Evolutionary conservation across 1,140 invertebrate species (phyloP).

Genomic region (Neodiprion pinetum): DNA sequence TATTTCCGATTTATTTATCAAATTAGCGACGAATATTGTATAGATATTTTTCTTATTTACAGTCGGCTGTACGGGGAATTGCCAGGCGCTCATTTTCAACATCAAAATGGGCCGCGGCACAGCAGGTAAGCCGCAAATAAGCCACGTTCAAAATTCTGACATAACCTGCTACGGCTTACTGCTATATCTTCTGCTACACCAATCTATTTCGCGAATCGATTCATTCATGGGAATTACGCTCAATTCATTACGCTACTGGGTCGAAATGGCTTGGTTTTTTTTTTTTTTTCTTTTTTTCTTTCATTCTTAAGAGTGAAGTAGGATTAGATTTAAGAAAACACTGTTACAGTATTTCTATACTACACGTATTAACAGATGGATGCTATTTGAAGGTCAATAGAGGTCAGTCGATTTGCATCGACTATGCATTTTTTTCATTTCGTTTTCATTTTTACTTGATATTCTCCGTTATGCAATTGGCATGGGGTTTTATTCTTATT

Average conservation of each 20-base stretch:
- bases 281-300: not conserved
- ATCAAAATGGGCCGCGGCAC: conserved; percentile 63
- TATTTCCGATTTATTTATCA: not conserved
- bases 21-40: not conserved
- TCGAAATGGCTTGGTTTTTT: not conserved
- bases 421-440: no score
- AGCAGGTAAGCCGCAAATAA: conserved; percentile 51
- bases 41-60: conserved; percentile 30
- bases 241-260: no score
- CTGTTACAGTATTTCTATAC: no score
- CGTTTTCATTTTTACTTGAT: no score
- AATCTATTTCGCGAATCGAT: no score
- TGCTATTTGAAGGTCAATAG: conserved; percentile 42
- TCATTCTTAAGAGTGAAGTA: not conserved
- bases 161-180: not conserved
- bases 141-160: not conserved
- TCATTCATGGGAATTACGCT: no score
- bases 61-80: conserved; percentile 47
- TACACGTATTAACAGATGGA: conserved; percentile 16
- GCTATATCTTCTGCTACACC: not conserved
- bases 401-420: conserved; percentile 39
- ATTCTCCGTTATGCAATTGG: no score
- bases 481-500: no score
- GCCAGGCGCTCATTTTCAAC: conserved; percentile 66
- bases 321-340: conserved; percentile 14